Evolutionary conservation across 2,888 invertebrate genomes (phyloP), one percentile per base, ranked within the genome.

Genomic region (Diaphora mendica): DNA sequence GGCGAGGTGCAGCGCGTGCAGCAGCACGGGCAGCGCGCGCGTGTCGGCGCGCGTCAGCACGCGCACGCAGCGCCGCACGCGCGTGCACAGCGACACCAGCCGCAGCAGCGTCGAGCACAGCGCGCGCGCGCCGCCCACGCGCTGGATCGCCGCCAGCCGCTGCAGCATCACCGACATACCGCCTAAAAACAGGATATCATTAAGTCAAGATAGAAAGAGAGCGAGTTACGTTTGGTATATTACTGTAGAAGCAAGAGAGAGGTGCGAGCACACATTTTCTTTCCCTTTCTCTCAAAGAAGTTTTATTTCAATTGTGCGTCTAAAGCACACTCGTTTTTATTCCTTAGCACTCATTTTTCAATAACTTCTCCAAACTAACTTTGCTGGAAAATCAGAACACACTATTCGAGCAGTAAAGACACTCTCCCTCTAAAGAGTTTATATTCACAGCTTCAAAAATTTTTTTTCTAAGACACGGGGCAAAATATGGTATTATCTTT

Each of bases 31-130:
- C 87, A 99, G 97, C 17, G 99, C 98, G 71, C 97, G 97, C 81
- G 99, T 95, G 89, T 98, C 97, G 0, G 99, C 98, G 80, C 98
- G 97, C 74, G 98, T 98, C 13, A 99, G 96, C 77, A 98, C 98
- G 90, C 98, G 97, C 91, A 99, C 98, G 92, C 99, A 99, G 77
- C 97, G 97, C 66, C 97, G 97, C 68, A 98, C 98, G 95, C 99
- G 99, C 71, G 99, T 98, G 90, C 99, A 98, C 85, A 99, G 97
- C 72, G 98, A 96, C 91, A 99, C 97, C 81, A 99, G 95, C 88
- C 99, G 99, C 64, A 99, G 96, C 59, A 99, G 96, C 1, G 99
- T 99, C 83, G 98, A 98, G 80, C 99, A 97, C 70, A 99, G 95
- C 44, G 99, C 98, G 72, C 98, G 97, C 1, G 99, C 99, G 62